Evolutionary conservation across 2,797 vertebrate species (phyloP), one percentile per base, ranked within the genome.

Genomic region (Oreortyx pictus): DNA sequence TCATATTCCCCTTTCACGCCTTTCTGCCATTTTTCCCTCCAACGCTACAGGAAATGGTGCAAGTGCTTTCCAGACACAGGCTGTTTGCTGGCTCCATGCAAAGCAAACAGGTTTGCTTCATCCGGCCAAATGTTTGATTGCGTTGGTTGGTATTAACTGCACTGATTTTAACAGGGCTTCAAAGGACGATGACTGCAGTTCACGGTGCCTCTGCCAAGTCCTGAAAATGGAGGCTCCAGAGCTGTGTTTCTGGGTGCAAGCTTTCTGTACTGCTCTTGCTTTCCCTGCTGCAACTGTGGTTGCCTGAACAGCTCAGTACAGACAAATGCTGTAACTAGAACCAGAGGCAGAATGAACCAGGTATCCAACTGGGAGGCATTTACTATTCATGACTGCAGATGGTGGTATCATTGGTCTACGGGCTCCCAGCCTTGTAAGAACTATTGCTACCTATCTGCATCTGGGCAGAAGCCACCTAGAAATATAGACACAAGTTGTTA

Each of bases 281-380:
- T 11, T 33, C 6, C 15, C 6, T 16, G 17, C 35, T 17, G 24
- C 16, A 15, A 15, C 5, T 18, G 64, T 3, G 27, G 29, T 5
- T 46, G 35, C 23, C 22, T 13, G 2, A 35, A 3, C 25, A 37
- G 59, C 33, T 4, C 1, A 27, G 71, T 9, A 31, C 8, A 4
- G 37, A 14, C 1, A 2, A 33, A 1, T 14, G 35, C 61, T 2
- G 20, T 2, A 6, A 31, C 44, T 0, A 33, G 33, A 39, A n/a
- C 0, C 7, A n/a, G n/a, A 0, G 41, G 52, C 79, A 16, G 29
- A 12, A 18, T 1, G 46, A 39, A 4, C 4, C 47, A 23, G 29
- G 31, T 4, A n/a, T 14, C 64, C 66, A 29, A 14, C 47, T 8
- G 74, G 68, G 79, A 87, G 14, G n/a, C 41, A 2, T 9, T 47